Percentiles rank a stretch among this genome's conserved stretches.
Conservation (phyloP, 2,113 vertebrate species). For the Pitta sordida region DNA sequence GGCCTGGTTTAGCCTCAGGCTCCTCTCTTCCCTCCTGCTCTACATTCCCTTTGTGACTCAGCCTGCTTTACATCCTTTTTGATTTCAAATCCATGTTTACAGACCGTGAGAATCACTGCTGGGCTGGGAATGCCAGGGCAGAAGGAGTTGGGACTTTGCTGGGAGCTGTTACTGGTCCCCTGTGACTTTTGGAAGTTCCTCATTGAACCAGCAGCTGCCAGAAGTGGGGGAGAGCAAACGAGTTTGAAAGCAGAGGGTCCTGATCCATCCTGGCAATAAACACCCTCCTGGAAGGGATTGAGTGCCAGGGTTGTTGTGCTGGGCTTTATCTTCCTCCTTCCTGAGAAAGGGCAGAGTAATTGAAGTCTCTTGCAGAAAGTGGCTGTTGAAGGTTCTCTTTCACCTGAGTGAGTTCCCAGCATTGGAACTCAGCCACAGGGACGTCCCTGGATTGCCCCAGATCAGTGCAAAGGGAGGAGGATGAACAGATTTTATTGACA, state of each 20-base stretch:
- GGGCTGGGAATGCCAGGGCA: neutral
- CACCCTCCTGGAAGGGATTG: neutral
- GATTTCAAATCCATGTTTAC: neutral
- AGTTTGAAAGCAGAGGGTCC: neutral
- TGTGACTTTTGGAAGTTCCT: neutral
- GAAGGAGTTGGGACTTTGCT: neutral
- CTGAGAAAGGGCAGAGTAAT: neutral
- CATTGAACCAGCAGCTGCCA: neutral
- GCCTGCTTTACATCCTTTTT: conserved; percentile 1
- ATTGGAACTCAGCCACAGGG: neutral
- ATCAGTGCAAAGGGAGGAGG: neutral
- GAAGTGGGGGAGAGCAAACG: neutral
- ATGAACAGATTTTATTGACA: neutral
- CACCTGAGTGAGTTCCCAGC: too few relatives aligned
- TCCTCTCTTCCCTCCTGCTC: neutral
- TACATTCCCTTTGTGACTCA: conserved; percentile 30
- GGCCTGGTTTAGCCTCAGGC: neutral
- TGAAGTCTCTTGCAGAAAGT: neutral
- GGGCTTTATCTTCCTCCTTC: neutral
- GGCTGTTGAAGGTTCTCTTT: neutral
- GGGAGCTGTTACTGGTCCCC: neutral
- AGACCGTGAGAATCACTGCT: neutral
- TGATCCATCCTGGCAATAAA: neutral
- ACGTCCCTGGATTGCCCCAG: neutral
- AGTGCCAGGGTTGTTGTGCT: neutral